Evolutionary conservation across 2,113 vertebrate species (phyloP).

Genomic region (Clarias macrocephalus): DNA sequence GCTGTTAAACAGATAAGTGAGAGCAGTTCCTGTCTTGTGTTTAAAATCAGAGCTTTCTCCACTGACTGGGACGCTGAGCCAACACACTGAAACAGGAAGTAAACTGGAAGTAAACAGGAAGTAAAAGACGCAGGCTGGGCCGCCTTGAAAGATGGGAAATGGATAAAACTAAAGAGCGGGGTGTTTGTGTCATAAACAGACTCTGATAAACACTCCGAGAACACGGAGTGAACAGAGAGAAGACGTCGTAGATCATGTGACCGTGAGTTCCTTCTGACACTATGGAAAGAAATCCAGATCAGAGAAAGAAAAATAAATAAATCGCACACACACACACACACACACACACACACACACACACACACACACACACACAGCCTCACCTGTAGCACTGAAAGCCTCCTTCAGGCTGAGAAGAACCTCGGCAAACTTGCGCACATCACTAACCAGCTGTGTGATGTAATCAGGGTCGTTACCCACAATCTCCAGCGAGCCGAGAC

Average conservation of each 20-base stretch:
- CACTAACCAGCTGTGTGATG: constrained; percentile 80
- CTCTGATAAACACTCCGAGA: too few species aligned
- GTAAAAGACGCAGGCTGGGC: not conserved
- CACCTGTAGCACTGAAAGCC: constrained; percentile 76
- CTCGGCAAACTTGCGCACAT: constrained; percentile 81
- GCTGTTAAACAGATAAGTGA: not conserved
- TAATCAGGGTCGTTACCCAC: constrained; percentile 80
- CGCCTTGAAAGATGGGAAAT: not conserved
- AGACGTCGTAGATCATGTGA: not conserved
- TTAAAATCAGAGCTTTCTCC: not conserved
- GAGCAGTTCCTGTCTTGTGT: not conserved
- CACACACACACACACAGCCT: not conserved
- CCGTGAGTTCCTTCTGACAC: not conserved
- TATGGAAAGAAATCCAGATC: not conserved
- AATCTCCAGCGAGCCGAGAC: constrained; percentile 70
- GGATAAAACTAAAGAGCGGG: not conserved
- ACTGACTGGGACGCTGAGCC: not conserved
- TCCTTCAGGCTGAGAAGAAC: constrained; percentile 82
- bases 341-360: not conserved
- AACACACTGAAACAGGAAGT: not conserved
- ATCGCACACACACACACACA: not conserved
- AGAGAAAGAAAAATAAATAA: not conserved
- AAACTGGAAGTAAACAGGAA: not conserved
- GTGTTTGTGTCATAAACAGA: not conserved
- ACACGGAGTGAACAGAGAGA: not conserved